Evolutionary conservation across 2,797 vertebrate genomes (phyloP), one percentile per base, ranked within the genome.

Genomic region (Cheirogaleus major): DNA sequence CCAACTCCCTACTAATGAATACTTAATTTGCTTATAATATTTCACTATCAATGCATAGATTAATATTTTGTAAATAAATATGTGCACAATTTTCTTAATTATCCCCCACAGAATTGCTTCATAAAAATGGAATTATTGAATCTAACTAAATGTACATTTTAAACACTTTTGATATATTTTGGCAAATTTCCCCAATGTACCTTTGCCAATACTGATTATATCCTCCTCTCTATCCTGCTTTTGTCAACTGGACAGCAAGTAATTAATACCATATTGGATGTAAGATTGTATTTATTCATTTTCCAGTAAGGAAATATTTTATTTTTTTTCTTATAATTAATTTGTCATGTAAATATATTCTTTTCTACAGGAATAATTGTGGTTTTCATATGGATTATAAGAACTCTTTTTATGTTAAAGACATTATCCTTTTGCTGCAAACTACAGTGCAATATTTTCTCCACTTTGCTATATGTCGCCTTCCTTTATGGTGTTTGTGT

Each of bases 1-100:
- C 13, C 32, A 61, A 48, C 69, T 67, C 18, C 27, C 20, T 63
- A 50, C n/a, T 69, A 82, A 45, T 83, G 14, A 11, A n/a, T 17
- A 83, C 45, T 81, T 63, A 85, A 61, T 55, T 80, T 17, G 41
- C 41, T 30, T 80, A 76, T 88, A 23, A 72, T 41, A 73, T 88
- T 79, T 84, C 25, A 93, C 32, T 43, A 90, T 1, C 8, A 86
- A 89, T 18, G n/a, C 5, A 67, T 7, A 85, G 7, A 35, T 69
- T 84, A 45, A 59, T 17, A 72, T 82, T 89, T 95, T 88, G 30
- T 92, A n/a, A 87, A 65, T 59, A 87, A 87, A 93, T 92, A 30
- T 17, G 1, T 78, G n/a, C 5, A 63, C 14, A 35, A 32, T 88
- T 88, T 92, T 59, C 14, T 35, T 84, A 90, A 82, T 94, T 94